phyloP scores from a whole-genome alignment of 2,113 vertebrate species.

The Proteles cristata region DNA sequence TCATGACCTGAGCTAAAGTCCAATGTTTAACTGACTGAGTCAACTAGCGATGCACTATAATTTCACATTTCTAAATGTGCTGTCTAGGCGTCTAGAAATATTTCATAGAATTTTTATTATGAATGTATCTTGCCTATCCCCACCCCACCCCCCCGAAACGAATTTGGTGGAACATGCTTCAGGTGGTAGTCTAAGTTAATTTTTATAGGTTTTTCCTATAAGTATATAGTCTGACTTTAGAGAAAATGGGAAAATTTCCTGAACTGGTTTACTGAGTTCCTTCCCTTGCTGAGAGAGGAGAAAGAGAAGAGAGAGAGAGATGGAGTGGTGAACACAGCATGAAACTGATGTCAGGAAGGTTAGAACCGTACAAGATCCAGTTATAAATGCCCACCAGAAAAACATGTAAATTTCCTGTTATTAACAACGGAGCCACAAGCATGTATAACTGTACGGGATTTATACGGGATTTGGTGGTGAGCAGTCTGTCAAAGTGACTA shows the following conservation, averaged over 20 bases:
- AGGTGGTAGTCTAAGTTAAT: neutral
- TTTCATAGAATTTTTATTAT: neutral
- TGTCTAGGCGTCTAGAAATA: neutral
- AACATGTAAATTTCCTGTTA: neutral
- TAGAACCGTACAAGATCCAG: neutral
- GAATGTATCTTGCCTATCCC: neutral
- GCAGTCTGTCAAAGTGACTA: neutral
- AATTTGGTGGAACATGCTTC: neutral
- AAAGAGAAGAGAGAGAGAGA: neutral
- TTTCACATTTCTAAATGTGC: neutral
- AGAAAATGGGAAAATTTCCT: neutral
- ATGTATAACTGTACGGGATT: neutral
- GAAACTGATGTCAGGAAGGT: neutral
- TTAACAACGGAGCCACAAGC: neutral
- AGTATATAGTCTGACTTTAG: neutral
- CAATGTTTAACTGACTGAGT: too few relatives aligned
- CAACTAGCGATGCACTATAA: too few relatives aligned
- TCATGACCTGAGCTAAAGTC: too few relatives aligned
- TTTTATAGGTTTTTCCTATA: neutral
- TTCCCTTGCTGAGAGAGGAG: neutral
- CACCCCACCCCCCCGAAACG: fast-evolving
- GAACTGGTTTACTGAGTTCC: neutral
- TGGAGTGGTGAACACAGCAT: neutral
- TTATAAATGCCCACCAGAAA: neutral
- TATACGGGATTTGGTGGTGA: neutral